Evolutionary conservation across 2,888 invertebrate genomes (phyloP).

Genomic region (Lacanobia wlatinum): DNA sequence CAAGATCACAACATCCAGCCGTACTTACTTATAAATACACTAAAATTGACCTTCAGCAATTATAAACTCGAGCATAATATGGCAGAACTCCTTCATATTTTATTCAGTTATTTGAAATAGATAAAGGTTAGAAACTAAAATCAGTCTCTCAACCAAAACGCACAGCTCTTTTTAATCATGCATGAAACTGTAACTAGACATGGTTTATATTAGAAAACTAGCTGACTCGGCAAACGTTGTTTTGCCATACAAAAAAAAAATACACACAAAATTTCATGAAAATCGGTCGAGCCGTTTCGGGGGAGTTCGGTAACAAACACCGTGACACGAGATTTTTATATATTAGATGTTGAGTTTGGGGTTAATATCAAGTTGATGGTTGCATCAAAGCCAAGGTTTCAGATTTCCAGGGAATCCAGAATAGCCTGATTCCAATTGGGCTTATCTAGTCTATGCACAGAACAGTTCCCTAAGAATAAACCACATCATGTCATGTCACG

Average conservation of each 20-base stretch:
- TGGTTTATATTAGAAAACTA: neutral
- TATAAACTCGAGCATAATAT: neutral
- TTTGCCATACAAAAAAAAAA: too few relatives aligned
- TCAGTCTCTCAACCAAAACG: neutral
- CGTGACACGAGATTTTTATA: too few relatives aligned
- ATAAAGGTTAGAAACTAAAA: neutral
- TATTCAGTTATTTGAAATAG: neutral
- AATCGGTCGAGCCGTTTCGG: too few relatives aligned
- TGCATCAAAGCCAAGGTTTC: too few relatives aligned
- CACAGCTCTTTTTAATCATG: conserved; percentile 1
- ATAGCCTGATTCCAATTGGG: neutral
- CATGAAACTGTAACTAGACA: conserved; percentile 4
- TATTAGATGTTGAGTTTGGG: neutral
- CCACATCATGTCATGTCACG: conserved; percentile 8
- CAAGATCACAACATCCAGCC: neutral
- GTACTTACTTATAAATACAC: neutral
- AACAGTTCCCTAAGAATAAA: neutral
- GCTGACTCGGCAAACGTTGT: too few relatives aligned
- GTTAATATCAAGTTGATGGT: neutral
- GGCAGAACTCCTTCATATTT: neutral
- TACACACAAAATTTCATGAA: too few relatives aligned
- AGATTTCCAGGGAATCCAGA: too few relatives aligned
- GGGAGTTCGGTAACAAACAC: too few relatives aligned
- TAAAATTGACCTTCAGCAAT: too few relatives aligned
- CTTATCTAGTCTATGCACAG: neutral